Percentiles rank a stretch among this genome's conserved stretches.
These are phyloP conservation scores for Lerema accius DNA, from an alignment of 1,140 invertebrate species.

Conservation along the genomic window DNA sequence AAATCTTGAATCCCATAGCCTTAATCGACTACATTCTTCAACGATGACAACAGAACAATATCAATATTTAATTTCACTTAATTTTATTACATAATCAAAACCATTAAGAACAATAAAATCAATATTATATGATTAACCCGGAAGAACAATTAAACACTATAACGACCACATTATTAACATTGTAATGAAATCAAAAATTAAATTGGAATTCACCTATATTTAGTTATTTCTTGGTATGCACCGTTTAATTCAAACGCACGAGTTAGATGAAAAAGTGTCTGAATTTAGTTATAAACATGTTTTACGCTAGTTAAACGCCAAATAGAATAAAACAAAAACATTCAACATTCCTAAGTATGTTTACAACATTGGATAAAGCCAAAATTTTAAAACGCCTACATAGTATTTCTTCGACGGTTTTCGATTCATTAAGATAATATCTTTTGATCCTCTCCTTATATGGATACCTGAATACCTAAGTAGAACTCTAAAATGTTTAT, in stretches of 20 bases:
- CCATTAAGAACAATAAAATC: conserved; percentile 2
- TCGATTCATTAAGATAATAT: conserved; percentile 3
- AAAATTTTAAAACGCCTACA: conserved; percentile 41
- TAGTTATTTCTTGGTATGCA: conserved; percentile 13
- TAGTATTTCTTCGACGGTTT: neutral
- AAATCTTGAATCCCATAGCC: no score
- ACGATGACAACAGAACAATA: neutral
- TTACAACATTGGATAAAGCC: conserved; percentile 29
- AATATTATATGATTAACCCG: conserved; percentile 8
- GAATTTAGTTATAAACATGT: conserved; percentile 43
- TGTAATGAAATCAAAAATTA: conserved; percentile 15
- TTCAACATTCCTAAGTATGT: conserved; percentile 44
- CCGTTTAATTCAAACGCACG: conserved; percentile 43
- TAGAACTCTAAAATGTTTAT: conserved; percentile 18
- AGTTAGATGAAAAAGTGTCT: conserved; percentile 37
- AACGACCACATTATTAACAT: conserved; percentile 15
- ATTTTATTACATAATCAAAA: neutral
- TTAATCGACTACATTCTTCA: neutral
- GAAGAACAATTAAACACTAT: conserved; percentile 8
- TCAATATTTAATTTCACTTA: neutral
- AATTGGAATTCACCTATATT: neutral
- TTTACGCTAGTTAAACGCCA: conserved; percentile 52
- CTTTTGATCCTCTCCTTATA: conserved; percentile 5
- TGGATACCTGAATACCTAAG: conserved; percentile 6
- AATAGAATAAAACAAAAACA: conserved; percentile 46